phyloP scores from a whole-genome alignment of 2,797 vertebrate genomes.

The Steatocranus sp. region DNA sequence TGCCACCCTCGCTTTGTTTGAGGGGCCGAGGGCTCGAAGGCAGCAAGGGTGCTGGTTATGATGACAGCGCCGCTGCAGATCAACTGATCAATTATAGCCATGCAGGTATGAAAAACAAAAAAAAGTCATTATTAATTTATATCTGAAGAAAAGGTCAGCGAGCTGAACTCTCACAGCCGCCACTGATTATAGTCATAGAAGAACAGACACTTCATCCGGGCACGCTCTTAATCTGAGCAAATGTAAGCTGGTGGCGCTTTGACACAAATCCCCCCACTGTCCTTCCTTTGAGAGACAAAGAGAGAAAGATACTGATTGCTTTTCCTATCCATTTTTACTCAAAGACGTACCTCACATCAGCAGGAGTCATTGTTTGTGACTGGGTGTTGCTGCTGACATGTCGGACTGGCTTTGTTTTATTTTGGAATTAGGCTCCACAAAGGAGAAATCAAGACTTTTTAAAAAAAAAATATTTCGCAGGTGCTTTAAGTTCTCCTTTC shows the following conservation, averaged over 20 bases:
- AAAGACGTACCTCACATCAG: conserved; percentile 57
- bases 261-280: conserved; percentile 71
- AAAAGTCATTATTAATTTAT: neutral
- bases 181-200: conserved; percentile 37
- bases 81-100: neutral
- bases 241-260: conserved; percentile 61
- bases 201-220: conserved; percentile 51
- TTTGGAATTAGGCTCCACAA: conserved; percentile 56
- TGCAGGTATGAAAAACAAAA: neutral
- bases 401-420: conserved; percentile 50
- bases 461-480: conserved; percentile 39
- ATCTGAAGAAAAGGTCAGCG: conserved; percentile 38
- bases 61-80: conserved; percentile 1
- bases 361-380: conserved; percentile 41
- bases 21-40: conserved; percentile 5
- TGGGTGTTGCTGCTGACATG: conserved; percentile 35
- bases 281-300: conserved; percentile 71
- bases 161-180: conserved; percentile 8
- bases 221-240: conserved; percentile 66
- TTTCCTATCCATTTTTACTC: conserved; percentile 51
- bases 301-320: conserved; percentile 63
- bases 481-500: conserved; percentile 39
- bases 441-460: conserved; percentile 43
- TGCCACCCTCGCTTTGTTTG: conserved; percentile 4
- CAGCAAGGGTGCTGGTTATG: neutral